phyloP scores from a whole-genome alignment of 2,888 invertebrate genomes.

The Gonocerus acuteangulatus region DNA sequence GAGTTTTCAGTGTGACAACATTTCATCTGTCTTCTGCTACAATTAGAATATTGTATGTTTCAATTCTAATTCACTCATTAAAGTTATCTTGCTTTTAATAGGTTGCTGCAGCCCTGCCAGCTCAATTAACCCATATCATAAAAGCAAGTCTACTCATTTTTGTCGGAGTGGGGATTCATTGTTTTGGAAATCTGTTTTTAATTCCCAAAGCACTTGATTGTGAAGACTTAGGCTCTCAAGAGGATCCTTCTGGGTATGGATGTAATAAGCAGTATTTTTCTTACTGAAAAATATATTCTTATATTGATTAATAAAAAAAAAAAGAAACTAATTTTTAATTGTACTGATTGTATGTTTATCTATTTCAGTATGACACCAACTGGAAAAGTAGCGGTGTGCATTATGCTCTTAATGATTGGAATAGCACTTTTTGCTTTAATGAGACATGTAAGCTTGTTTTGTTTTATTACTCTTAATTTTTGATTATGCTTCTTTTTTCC shows the following conservation, averaged over 20 bases:
- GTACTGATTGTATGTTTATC: neutral
- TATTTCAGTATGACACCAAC: constrained; percentile 42
- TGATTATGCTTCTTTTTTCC: too few species aligned
- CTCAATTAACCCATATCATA: constrained; percentile 61
- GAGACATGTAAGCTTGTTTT: constrained; percentile 38
- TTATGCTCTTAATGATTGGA: constrained; percentile 36
- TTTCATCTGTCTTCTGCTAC: too few species aligned
- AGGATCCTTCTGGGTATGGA: constrained; percentile 5
- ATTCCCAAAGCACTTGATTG: constrained; percentile 51
- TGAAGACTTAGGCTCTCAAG: constrained; percentile 42
- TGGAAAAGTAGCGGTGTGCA: constrained; percentile 44
- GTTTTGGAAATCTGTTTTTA: constrained; percentile 52
- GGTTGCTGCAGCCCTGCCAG: constrained; percentile 58
- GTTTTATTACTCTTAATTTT: too few species aligned
- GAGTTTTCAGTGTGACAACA: too few species aligned
- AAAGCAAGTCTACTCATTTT: constrained; percentile 60
- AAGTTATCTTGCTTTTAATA: too few species aligned
- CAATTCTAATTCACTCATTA: too few species aligned
- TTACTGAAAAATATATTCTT: too few species aligned
- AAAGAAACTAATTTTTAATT: neutral
- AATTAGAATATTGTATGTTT: too few species aligned
- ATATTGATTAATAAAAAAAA: neutral
- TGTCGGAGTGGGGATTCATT: constrained; percentile 45
- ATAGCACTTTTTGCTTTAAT: constrained; percentile 37
- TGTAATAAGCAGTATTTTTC: too few species aligned